Percentiles rank a stretch among this genome's conserved stretches.
phyloP scores from a whole-genome alignment of 1,140 invertebrate genomes.

The Rhagoletis zephyria region DNA sequence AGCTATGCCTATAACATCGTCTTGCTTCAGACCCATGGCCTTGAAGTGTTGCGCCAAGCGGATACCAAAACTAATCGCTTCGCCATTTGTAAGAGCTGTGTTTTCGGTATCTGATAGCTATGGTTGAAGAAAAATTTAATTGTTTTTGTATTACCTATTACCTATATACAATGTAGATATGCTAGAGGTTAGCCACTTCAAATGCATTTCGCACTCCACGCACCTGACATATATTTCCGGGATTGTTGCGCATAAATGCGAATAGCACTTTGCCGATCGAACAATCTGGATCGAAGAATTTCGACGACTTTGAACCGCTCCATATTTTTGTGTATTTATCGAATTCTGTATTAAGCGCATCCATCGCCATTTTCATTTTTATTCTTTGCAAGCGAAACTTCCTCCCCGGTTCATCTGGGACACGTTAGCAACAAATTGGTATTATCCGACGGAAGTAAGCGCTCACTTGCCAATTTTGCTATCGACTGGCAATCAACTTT shows the following conservation, averaged over 20 bases:
- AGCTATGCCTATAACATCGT: slow-evolving; percentile 69
- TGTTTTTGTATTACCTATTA: neutral
- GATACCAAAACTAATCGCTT: slow-evolving; percentile 69
- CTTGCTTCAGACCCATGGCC: slow-evolving; percentile 63
- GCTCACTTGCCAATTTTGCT: neutral
- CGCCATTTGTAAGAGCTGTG: slow-evolving; percentile 68
- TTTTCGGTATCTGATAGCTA: slow-evolving; percentile 69
- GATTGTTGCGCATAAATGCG: slow-evolving; percentile 70
- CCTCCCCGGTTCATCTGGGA: neutral
- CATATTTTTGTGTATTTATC: slow-evolving; percentile 72
- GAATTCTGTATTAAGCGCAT: slow-evolving; percentile 66
- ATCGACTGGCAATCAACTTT: neutral
- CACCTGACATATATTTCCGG: slow-evolving; percentile 67
- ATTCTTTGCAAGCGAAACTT: neutral
- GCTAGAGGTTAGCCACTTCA: neutral
- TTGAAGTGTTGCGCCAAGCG: slow-evolving; percentile 69
- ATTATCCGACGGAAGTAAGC: neutral
- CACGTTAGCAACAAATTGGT: neutral
- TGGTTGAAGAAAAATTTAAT: neutral
- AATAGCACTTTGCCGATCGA: slow-evolving; percentile 71
- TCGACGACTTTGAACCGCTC: slow-evolving; percentile 68
- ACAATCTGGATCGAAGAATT: slow-evolving; percentile 69
- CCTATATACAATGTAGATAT: neutral
- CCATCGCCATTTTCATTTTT: slow-evolving; percentile 58
- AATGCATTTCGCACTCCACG: neutral